Conservation (phyloP, 2,113 vertebrate species). For the Gavia stellata region DNA sequence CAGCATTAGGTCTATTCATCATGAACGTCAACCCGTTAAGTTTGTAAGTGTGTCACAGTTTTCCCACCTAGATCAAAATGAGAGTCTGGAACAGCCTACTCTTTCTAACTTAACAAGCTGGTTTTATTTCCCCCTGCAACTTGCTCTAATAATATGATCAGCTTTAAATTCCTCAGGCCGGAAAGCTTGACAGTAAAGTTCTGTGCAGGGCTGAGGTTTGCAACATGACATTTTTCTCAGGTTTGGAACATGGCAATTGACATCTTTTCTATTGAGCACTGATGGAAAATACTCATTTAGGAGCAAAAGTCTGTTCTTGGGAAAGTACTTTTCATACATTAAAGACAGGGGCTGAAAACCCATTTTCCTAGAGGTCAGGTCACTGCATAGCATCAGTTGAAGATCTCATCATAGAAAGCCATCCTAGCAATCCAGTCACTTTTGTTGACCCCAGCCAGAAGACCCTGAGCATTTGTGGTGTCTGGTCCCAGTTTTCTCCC, state of each 20-base stretch:
- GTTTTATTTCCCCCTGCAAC: constrained; percentile 15
- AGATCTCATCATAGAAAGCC: not conserved
- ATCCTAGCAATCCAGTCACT: not conserved
- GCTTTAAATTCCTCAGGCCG: not conserved
- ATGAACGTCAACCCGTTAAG: not conserved
- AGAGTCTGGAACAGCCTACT: constrained; percentile 28
- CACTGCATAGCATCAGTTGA: not conserved
- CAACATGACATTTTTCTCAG: not conserved
- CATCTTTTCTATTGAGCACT: not conserved
- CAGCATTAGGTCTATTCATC: constrained; percentile 40
- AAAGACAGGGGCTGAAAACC: not conserved
- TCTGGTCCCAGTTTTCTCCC: not conserved
- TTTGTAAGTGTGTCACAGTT: not conserved
- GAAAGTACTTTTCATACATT: not conserved
- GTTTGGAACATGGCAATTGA: not conserved
- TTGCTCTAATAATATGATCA: constrained; percentile 15
- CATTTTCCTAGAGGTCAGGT: not conserved
- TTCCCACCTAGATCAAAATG: constrained; percentile 63
- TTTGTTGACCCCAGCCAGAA: not conserved
- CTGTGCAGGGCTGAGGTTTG: not conserved
- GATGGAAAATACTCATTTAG: not conserved
- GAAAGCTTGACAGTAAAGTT: constrained; percentile 3
- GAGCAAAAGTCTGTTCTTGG: not conserved
- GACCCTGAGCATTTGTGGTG: not conserved
- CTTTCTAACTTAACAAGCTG: not conserved